Base-by-base conservation (phyloP, 2,888 invertebrate species). In the Stegana nigrithorax region DNA sequence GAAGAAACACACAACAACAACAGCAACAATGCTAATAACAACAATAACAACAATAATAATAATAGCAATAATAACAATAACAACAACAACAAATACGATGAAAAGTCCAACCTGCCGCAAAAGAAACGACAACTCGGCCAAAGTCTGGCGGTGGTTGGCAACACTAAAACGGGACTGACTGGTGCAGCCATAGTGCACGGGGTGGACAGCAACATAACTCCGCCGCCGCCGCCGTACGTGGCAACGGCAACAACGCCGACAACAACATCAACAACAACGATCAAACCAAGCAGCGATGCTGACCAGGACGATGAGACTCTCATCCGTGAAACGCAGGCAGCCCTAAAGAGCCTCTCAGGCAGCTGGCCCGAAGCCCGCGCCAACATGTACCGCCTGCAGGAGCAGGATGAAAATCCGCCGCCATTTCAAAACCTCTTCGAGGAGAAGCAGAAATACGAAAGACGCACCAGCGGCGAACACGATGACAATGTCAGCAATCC, bases 281-380 rank as follows among this genome's bases (percentile, higher is more conserved):
- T 19, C 36, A 12, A 14, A 4, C 21, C 1, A 10, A 55, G 53
- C 53, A 32, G 12, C 50, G 60, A 60, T 7, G 86, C 87, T 59
- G 86, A 86, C 44, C 91, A 91, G 73, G 93, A 93, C 73, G 93
- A 94, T 80, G 95, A 95, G 83, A 92, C 91, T 0, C 88, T 94
- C 60, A 93, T 96, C 67, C 88, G 93, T 57, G 95, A 96, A 84
- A 95, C 96, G 2, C 95, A 95, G 83, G 93, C 93, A 1, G 95
- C 95, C 0, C 85, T 96, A 27, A 93, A 93, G 83, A 93, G 93
- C 72, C 86, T 96, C n/a, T 94, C 95, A 0, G 94, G 93, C 14
- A 93, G 92, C 82, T 94, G 94, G 92, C 90, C 91, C 5, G 90
- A 90, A 25, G 92, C 92, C 12, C 86, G 91, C 51, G 89, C 89